Evolutionary conservation across 2,113 vertebrate genomes (phyloP), one percentile per base, ranked within the genome.

Genomic region (Thamnophis sirtalis): DNA sequence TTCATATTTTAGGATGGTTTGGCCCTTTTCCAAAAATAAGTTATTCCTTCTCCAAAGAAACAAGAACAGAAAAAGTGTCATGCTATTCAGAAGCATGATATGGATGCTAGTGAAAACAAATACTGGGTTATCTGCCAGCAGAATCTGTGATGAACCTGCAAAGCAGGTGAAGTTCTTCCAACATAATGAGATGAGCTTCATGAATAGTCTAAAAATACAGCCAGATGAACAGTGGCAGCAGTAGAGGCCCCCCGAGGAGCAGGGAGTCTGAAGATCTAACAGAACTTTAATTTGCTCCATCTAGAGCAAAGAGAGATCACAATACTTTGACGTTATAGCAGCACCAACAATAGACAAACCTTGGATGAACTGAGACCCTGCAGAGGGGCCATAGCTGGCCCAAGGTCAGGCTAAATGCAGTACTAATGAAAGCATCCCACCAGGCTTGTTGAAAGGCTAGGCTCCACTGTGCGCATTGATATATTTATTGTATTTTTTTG

Each of bases 11-110:
- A 0, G 1, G 0, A 17, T 55, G 90, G 94, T 92, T 94, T 94
- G 95, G 95, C 96, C 86, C 93, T 96, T 93, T 92, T 97, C 96
- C 90, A 96, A 97, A 95, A 97, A 97, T 96, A 97, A 97, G 96
- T 97, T 97, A 96, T 96, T 96, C 91, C 90, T 93, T 95, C 93
- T n/a, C 93, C 93, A 54, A 91, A 87, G 26, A 33, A 95, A 95
- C 92, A 93, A 95, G 96, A 96, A 94, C 91, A 80, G 68, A 80
- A 80, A 94, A 96, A 96, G 95, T 0, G 19, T 96, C 95, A 91
- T 87, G 89, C 89, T 94, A 93, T 94, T 95, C 93, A 95, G 94
- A 97, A 96, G 3, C 87, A 86, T 89, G 54, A 89, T 89, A 86
- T 94, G 96, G 96, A 97, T 95, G 96, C 88, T 58, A 53, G 60